These are phyloP conservation scores for Motacilla tschutschensis DNA, from an alignment of 2,113 vertebrate genomes.

Conservation along the genomic window DNA sequence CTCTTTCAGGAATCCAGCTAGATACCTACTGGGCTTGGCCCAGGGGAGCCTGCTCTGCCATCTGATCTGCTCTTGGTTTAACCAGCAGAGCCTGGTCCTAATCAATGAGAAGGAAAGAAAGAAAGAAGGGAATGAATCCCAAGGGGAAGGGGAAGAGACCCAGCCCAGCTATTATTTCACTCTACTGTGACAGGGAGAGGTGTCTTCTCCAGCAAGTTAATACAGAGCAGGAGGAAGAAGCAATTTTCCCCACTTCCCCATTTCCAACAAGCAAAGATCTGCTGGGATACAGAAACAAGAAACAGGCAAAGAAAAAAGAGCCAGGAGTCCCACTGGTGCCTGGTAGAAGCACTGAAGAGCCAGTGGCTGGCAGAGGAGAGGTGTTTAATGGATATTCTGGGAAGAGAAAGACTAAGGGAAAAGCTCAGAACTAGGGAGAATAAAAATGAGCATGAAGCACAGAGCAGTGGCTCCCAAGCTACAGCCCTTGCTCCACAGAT, in stretches of 20 bases:
- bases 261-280: neutral
- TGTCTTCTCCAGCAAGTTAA: conserved; percentile 18
- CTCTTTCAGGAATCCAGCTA: neutral
- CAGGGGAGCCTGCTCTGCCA: neutral
- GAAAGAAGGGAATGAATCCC: conserved; percentile 1
- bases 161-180: neutral
- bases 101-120: neutral
- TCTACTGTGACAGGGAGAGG: neutral
- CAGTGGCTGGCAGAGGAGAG: conserved; percentile 12
- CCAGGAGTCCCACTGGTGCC: conserved; percentile 8
- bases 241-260: conserved; percentile 24
- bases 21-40: neutral
- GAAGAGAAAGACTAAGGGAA: conserved; percentile 32
- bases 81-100: neutral
- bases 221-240: neutral
- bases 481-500: conserved; percentile 23
- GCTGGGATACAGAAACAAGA: conserved; percentile 5
- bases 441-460: neutral
- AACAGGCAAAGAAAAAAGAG: conserved; percentile 5
- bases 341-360: neutral
- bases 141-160: neutral
- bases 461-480: conserved; percentile 23
- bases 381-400: conserved; percentile 42
- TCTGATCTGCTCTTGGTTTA: neutral
- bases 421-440: conserved; percentile 33